These are phyloP conservation scores for Chirona hameri DNA, from an alignment of 2,888 invertebrate genomes.

Conservation along the genomic window DNA sequence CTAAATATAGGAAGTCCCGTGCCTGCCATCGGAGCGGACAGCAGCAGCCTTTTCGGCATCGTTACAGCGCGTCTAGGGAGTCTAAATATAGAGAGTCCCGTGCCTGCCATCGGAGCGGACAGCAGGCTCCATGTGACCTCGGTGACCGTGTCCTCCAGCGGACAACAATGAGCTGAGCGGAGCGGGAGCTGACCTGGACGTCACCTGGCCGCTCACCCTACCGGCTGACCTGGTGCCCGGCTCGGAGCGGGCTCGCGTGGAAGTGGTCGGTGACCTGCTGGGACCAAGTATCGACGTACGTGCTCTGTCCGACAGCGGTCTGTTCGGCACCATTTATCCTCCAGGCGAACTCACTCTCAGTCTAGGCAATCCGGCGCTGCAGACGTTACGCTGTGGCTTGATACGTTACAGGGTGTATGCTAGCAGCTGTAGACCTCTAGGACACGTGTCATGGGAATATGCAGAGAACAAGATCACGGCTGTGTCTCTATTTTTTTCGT, in stretches of 20 bases:
- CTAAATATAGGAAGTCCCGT: too few relatives aligned
- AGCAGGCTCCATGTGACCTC: neutral
- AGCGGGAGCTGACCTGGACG: conserved; percentile 28
- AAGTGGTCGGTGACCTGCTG: conserved; percentile 60
- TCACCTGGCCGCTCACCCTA: conserved; percentile 52
- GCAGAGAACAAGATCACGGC: too few relatives aligned
- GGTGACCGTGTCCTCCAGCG: neutral
- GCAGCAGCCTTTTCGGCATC: too few relatives aligned
- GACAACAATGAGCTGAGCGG: neutral
- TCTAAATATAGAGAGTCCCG: too few relatives aligned
- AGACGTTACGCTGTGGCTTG: neutral
- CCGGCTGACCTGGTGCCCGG: conserved; percentile 58
- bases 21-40: too few relatives aligned
- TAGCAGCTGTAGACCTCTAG: neutral
- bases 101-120: too few relatives aligned
- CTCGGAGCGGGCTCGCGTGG: conserved; percentile 61
- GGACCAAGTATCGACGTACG: conserved; percentile 56
- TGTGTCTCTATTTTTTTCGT: too few relatives aligned
- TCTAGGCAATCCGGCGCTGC: neutral
- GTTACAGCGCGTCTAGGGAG: too few relatives aligned
- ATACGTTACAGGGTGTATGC: neutral
- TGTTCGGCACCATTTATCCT: neutral
- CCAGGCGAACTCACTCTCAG: neutral
- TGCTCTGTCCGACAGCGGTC: neutral
- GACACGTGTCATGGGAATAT: neutral